A percentile compares a stretch with the other conserved stretches of the same genome.
These are phyloP conservation scores for Trinectes maculatus DNA, from an alignment of 2,113 vertebrate species.

Conservation along the genomic window DNA sequence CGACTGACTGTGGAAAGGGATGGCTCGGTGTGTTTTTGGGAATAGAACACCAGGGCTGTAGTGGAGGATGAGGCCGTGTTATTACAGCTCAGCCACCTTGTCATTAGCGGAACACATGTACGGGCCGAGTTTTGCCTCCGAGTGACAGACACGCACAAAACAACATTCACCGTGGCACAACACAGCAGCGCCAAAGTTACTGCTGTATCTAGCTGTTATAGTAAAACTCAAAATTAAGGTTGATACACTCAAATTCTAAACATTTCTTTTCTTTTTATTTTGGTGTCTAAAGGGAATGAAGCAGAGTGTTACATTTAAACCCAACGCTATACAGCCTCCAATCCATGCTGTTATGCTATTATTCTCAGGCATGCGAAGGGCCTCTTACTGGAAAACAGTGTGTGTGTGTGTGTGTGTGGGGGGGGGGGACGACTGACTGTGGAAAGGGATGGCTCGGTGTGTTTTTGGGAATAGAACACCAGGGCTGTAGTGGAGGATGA, in stretches of 20 bases:
- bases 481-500: too few species aligned
- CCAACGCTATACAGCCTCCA: not conserved
- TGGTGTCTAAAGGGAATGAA: too few species aligned
- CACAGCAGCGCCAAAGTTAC: too few species aligned
- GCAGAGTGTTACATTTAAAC: slow-evolving; percentile 7
- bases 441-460: slow-evolving; percentile 25
- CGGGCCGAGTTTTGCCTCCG: too few species aligned
- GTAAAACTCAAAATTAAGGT: too few species aligned
- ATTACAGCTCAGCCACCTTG: not conserved
- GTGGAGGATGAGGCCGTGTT: not conserved
- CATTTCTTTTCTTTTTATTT: too few species aligned
- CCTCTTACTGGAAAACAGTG: slow-evolving; percentile 38
- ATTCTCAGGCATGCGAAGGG: slow-evolving; percentile 15
- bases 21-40: slow-evolving; percentile 1
- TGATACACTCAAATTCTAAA: too few species aligned
- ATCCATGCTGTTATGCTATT: slow-evolving; percentile 18
- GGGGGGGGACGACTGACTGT: slow-evolving; percentile 2
- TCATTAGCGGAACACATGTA: too few species aligned
- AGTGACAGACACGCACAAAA: too few species aligned
- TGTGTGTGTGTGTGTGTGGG: slow-evolving; percentile 20
- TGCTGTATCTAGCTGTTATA: too few species aligned
- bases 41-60: not conserved
- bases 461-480: not conserved
- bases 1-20: slow-evolving; percentile 26
- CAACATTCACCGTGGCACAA: too few species aligned